Conservation (phyloP, 2,888 invertebrate species). For the Neelides folsomi region DNA sequence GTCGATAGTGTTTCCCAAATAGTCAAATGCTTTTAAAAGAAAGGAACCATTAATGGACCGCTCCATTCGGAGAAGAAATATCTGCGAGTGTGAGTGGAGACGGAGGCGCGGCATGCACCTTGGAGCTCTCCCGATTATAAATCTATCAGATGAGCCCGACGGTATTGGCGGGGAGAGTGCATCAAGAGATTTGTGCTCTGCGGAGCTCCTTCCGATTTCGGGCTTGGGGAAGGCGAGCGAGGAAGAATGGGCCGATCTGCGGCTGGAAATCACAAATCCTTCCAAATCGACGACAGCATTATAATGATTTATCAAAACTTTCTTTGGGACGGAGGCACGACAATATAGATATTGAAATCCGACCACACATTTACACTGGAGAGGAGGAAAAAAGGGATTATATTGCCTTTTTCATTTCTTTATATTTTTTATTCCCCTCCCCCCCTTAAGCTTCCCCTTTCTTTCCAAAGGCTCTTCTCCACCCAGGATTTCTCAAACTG, state of each 20-base stretch:
- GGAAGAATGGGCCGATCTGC: too few relatives aligned
- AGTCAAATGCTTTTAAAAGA: constrained; percentile 34
- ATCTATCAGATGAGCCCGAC: constrained; percentile 23
- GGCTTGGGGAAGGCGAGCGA: too few relatives aligned
- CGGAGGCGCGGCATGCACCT: constrained; percentile 8
- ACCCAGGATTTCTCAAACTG: constrained; percentile 11
- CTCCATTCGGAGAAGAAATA: constrained; percentile 15
- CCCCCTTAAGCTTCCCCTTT: constrained; percentile 1
- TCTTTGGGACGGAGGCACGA: constrained; percentile 19
- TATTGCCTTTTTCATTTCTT: constrained; percentile 23
- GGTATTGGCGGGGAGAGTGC: constrained; percentile 19
- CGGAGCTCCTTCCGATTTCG: neutral
- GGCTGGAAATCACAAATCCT: constrained; percentile 27
- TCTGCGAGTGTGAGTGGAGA: constrained; percentile 11
- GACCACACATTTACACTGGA: constrained; percentile 17
- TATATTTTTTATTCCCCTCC: constrained; percentile 8
- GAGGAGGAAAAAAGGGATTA: constrained; percentile 27
- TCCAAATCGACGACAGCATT: constrained; percentile 33
- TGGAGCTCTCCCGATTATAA: constrained; percentile 18
- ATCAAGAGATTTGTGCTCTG: constrained; percentile 12
- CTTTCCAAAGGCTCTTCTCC: constrained; percentile 8
- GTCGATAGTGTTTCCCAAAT: constrained; percentile 34
- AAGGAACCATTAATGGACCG: constrained; percentile 31
- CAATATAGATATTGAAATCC: constrained; percentile 29
- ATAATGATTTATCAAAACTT: constrained; percentile 34